A percentile compares a stretch with the other conserved stretches of the same genome.
Evolutionary conservation across 2,113 vertebrate genomes (phyloP).

Genomic region (Pogona vitticeps): DNA sequence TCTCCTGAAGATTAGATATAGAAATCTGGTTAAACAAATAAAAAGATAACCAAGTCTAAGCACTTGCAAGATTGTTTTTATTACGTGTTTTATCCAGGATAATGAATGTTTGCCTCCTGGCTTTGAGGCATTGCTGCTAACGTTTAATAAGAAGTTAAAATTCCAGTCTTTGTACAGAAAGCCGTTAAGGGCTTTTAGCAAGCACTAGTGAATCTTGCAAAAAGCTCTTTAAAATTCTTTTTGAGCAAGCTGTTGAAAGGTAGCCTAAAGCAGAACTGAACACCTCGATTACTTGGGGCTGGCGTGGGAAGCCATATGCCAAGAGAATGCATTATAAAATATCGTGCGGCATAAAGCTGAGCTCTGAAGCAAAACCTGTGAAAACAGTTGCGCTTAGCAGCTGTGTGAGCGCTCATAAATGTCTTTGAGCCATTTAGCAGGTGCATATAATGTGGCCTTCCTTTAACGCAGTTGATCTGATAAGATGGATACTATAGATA

Average conservation of each 20-base stretch:
- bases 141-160: neutral
- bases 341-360: neutral
- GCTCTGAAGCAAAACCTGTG: constrained; percentile 11
- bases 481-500: neutral
- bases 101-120: neutral
- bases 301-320: neutral
- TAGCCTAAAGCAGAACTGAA: constrained; percentile 1
- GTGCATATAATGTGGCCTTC: neutral
- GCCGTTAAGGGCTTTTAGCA: constrained; percentile 19
- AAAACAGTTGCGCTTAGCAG: neutral
- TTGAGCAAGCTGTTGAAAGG: constrained; percentile 9
- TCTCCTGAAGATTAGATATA: neutral
- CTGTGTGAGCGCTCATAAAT: neutral
- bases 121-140: neutral
- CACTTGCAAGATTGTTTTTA: neutral
- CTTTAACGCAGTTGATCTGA: neutral
- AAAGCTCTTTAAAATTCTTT: constrained; percentile 6
- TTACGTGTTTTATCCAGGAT: neutral
- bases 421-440: constrained; percentile 8
- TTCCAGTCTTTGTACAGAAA: neutral
- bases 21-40: neutral
- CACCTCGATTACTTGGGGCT: neutral
- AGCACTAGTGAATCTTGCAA: constrained; percentile 19
- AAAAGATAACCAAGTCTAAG: neutral
- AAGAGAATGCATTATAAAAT: neutral